Conservation (phyloP, 2,113 vertebrate genomes). For the Procavia capensis region DNA sequence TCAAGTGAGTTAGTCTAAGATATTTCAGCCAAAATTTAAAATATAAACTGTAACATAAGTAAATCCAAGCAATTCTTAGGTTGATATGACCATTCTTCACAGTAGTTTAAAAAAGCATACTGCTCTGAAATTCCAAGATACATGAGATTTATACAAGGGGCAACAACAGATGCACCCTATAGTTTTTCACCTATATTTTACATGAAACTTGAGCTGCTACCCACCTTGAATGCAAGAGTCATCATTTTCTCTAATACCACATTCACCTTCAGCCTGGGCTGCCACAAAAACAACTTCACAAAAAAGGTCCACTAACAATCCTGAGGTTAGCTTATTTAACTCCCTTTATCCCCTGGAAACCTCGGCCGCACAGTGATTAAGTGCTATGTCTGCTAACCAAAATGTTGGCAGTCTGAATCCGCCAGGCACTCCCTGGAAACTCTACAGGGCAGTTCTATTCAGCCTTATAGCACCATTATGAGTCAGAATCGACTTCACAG, state of each 20-base stretch:
- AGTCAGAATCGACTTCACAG: too few species aligned
- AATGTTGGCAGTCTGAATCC: too few species aligned
- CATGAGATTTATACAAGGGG: not conserved
- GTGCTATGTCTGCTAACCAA: too few species aligned
- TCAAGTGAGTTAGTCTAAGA: not conserved
- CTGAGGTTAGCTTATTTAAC: not conserved
- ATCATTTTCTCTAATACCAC: not conserved
- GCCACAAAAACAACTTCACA: not conserved
- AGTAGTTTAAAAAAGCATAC: not conserved
- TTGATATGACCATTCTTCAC: not conserved
- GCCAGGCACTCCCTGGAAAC: too few species aligned
- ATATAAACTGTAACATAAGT: not conserved
- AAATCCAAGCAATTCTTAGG: not conserved
- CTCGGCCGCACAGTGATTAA: too few species aligned
- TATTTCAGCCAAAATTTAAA: not conserved
- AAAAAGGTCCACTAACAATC: not conserved
- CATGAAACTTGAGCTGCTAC: not conserved
- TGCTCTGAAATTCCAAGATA: not conserved
- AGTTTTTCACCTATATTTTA: not conserved
- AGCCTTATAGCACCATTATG: too few species aligned
- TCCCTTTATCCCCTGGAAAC: fast-evolving
- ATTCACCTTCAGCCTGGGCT: not conserved
- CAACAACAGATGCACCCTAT: not conserved
- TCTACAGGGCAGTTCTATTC: too few species aligned
- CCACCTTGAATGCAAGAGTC: not conserved